Evolutionary conservation across 2,113 vertebrate genomes (phyloP), one percentile per base, ranked within the genome.

Genomic region (Grus americana): DNA sequence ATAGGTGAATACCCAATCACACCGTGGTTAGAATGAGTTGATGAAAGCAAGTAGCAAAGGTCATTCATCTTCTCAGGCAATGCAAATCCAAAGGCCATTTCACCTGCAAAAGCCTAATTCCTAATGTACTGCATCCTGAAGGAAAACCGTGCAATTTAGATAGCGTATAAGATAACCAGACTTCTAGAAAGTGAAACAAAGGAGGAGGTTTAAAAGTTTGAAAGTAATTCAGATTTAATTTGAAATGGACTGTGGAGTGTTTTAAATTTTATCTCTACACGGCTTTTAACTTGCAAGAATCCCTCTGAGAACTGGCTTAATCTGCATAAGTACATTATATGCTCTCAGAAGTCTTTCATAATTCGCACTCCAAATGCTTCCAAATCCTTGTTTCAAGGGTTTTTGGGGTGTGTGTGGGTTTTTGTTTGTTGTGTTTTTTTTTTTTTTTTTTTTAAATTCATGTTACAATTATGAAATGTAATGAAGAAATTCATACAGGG

Each of bases 71-170:
- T 88, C 62, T 71, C 32, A 73, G 71, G 47, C 15, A 92, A 94
- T 68, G 82, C 32, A 94, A 95, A 96, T 92, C 38, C 71, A 90
- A 83, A 96, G 88, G 90, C 94, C 87, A 94, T 95, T 95, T 97
- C 65, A 88, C 68, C 76, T 80, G 80, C 52, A 54, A 82, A 83
- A 83, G 22, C 68, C 34, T 93, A 74, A 90, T 93, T 92, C 40
- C 55, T 87, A 90, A 85, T 88, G 38, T 40, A 65, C 6, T 72
- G 4, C 58, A 84, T 49, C 59, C 61, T 88, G 62, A 93, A 91
- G 76, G 52, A 50, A 97, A 95, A 94, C 27, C 0, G 61, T 27
- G 66, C 40, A 94, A 87, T 95, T 97, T 94, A 85, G 57, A 95
- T 40, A 82, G 22, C 15, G 24, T 50, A 82, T 58, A 55, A 95